Conservation (phyloP, 2,113 vertebrate species). For the Cettia cetti region DNA sequence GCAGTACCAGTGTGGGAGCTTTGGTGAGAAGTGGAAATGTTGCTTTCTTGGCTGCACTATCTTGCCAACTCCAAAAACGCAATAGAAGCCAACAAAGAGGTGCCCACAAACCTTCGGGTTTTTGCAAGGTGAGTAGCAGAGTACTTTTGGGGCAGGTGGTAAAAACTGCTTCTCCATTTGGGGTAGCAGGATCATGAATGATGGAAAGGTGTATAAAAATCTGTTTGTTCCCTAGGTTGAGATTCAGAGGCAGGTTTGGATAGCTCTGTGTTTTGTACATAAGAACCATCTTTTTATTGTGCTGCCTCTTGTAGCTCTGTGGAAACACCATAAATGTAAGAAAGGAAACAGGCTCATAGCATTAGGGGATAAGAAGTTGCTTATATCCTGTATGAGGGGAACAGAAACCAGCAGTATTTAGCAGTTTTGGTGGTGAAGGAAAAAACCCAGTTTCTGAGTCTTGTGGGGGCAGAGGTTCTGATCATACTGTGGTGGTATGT, state of each 20-base stretch:
- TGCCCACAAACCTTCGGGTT: not conserved
- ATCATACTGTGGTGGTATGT: accelerated
- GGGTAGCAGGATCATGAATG: not conserved
- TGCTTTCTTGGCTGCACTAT: not conserved
- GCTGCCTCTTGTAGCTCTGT: not conserved
- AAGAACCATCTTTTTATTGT: not conserved
- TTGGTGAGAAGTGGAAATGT: not conserved
- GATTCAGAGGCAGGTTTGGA: not conserved
- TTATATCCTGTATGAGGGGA: not conserved
- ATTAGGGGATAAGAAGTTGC: not conserved
- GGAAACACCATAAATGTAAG: not conserved
- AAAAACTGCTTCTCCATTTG: not conserved
- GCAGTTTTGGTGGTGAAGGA: not conserved
- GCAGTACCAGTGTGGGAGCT: not conserved
- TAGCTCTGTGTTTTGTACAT: not conserved
- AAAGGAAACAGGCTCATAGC: not conserved
- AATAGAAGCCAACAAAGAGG: not conserved
- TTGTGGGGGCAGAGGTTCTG: not conserved
- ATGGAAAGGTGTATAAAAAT: not conserved
- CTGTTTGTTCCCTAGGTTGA: not conserved
- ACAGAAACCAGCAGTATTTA: not conserved
- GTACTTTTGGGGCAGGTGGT: not conserved
- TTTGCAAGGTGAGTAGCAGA: not conserved
- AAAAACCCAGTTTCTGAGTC: not conserved
- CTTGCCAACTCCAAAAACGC: not conserved